These are phyloP conservation scores for Phenganax subtilis DNA, from an alignment of 92 coral and sea anemone genomes.

Conservation along the genomic window DNA sequence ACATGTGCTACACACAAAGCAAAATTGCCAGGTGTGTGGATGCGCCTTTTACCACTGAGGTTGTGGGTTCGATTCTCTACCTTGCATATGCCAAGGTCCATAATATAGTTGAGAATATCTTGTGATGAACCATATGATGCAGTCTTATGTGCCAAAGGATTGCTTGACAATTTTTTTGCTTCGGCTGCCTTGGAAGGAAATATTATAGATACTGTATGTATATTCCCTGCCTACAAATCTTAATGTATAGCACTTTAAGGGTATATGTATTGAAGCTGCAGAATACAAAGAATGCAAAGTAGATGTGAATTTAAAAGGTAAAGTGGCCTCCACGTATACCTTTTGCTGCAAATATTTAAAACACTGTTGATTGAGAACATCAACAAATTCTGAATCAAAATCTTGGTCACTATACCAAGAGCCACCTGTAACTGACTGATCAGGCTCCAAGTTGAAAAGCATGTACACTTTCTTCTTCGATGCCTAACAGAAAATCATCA, in stretches of 20 bases:
- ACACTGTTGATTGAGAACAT: constrained; percentile 92
- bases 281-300: neutral
- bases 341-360: constrained; percentile 82
- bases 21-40: too few species aligned
- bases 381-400: constrained; percentile 98
- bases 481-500: constrained; percentile 52
- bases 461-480: constrained; percentile 96
- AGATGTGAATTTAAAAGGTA: neutral
- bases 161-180: constrained; percentile 62
- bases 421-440: constrained; percentile 90
- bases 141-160: constrained; percentile 87
- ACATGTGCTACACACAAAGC: too few species aligned
- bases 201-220: neutral
- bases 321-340: constrained; percentile 37
- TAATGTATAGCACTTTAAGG: too few species aligned
- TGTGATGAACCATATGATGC: constrained; percentile 79
- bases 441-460: constrained; percentile 90
- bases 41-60: too few species aligned
- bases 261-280: neutral
- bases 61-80: too few species aligned
- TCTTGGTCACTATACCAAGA: constrained; percentile 99
- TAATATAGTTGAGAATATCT: constrained; percentile 86
- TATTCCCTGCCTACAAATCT: neutral
- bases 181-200: constrained; percentile 54
- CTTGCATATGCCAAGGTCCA: constrained; percentile 95